Base-by-base conservation (phyloP, 2,888 invertebrate species). In the Anorthoa munda region DNA sequence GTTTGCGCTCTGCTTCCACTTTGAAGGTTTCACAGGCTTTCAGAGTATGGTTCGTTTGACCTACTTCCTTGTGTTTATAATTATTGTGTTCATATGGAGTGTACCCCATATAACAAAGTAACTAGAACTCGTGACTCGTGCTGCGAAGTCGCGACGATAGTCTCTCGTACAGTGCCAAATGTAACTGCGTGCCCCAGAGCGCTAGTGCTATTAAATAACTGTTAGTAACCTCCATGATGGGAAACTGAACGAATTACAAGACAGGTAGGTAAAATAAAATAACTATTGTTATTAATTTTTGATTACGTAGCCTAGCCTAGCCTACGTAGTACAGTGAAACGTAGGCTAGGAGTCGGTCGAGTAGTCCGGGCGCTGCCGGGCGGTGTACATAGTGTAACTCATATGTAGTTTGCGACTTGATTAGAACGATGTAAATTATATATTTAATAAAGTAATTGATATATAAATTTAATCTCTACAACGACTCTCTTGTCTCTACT, bases 211-310 rank as follows among this genome's bases (percentile, higher is more conserved):
- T 17, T 45, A 59, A 66, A 77, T 64, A 75, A 71, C 70, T 67
- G 70, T 61, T 77, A 76, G 67, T 85, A 76, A 84, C 72, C 66
- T 79, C 73, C 70, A 78, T 79, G 66, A 81, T 85, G 72, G 82
- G 84, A 88, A 93, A 94, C 93, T 89, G 87, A 94, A 94, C 95
- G 95, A 95, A 95, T 95, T 95, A 94, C 89, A 89, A 90, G 87
- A 94, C 94, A 94, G 94, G 94, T 94, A 94, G 94, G 94, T 94
- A 75, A 91, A 91, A 85, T 86, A 89, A 88, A 79, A 88, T 89
- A 89, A 82, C 78, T 85, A 89, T 88, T 86, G 81, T 87, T 85
- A 87, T 83, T 84, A 83, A 85, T 82, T 84, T 90, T 86, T 86
- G 86, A 86, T 81, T 84, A 78, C 84, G 73, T 81, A 80, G n/a